Percentiles rank a stretch among this genome's conserved stretches.
Conservation (phyloP, 2,113 vertebrate species). For the Acrocephalus arundinaceus region DNA sequence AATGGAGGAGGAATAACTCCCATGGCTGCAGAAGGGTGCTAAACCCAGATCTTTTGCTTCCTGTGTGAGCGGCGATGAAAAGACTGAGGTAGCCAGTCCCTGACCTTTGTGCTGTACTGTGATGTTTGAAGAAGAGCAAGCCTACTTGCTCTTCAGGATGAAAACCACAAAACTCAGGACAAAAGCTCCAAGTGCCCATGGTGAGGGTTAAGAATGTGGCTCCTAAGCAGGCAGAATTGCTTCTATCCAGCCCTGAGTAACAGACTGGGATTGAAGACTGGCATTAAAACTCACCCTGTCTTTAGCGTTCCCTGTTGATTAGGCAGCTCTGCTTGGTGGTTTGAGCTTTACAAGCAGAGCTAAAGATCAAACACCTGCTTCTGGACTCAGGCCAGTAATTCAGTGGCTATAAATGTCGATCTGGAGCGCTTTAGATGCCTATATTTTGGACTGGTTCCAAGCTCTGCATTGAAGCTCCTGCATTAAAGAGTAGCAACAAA, state of each 20-base stretch:
- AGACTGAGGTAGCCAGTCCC: not conserved
- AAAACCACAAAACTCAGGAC: not conserved
- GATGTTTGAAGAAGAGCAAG: not conserved
- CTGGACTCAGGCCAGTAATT: constrained; percentile 10
- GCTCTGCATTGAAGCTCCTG: not conserved
- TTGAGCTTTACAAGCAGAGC: constrained; percentile 18
- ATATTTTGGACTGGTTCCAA: not conserved
- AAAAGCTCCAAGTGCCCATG: not conserved
- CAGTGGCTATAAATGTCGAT: not conserved
- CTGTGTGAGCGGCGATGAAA: not conserved
- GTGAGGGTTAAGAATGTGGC: not conserved
- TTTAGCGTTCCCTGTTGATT: not conserved
- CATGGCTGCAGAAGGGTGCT: not conserved
- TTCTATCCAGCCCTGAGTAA: not conserved
- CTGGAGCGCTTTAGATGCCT: constrained; percentile 10
- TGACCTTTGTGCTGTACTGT: not conserved
- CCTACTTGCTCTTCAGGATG: not conserved
- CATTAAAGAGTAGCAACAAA: not conserved
- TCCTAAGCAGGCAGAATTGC: not conserved
- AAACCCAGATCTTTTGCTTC: not conserved
- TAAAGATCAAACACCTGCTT: constrained; percentile 50
- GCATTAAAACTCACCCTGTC: constrained; percentile 29
- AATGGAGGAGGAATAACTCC: not conserved
- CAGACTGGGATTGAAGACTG: not conserved
- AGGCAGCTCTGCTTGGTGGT: constrained; percentile 12